Percentiles rank a stretch among this genome's conserved stretches.
phyloP scores from a whole-genome alignment of 2,113 vertebrate genomes.

The Bungarus multicinctus region DNA sequence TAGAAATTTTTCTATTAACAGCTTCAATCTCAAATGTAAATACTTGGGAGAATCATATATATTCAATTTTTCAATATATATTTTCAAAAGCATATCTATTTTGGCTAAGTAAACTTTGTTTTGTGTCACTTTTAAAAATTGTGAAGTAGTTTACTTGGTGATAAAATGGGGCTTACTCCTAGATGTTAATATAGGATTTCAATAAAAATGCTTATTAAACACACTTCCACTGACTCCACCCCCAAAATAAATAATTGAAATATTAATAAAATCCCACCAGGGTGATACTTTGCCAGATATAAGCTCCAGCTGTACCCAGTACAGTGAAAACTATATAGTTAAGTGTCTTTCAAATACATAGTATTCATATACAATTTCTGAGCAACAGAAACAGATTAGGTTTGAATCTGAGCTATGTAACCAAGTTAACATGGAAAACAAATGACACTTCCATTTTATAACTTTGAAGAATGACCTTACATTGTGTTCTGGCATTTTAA shows the following conservation, averaged over 20 bases:
- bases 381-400: slow-evolving; percentile 58
- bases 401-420: slow-evolving; percentile 39
- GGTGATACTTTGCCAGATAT: slow-evolving; percentile 15
- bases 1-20: background rate
- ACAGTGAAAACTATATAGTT: background rate
- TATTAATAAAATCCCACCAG: background rate
- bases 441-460: background rate
- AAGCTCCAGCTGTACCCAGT: slow-evolving; percentile 25
- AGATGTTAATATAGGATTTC: background rate
- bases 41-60: background rate
- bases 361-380: slow-evolving; percentile 68
- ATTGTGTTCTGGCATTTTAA: background rate
- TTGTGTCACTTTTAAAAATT: background rate
- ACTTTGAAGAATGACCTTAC: background rate
- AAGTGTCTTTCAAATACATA: slow-evolving; percentile 64
- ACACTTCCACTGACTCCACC: accelerated
- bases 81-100: background rate
- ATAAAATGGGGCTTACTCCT: background rate
- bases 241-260: slow-evolving; percentile 5
- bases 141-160: background rate
- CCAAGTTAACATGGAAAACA: slow-evolving; percentile 25
- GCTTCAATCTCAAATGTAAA: background rate
- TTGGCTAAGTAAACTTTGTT: background rate
- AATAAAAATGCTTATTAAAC: background rate
- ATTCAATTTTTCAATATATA: background rate